phyloP scores from a whole-genome alignment of 2,888 invertebrate species.

The Pristionchus entomophagus region DNA sequence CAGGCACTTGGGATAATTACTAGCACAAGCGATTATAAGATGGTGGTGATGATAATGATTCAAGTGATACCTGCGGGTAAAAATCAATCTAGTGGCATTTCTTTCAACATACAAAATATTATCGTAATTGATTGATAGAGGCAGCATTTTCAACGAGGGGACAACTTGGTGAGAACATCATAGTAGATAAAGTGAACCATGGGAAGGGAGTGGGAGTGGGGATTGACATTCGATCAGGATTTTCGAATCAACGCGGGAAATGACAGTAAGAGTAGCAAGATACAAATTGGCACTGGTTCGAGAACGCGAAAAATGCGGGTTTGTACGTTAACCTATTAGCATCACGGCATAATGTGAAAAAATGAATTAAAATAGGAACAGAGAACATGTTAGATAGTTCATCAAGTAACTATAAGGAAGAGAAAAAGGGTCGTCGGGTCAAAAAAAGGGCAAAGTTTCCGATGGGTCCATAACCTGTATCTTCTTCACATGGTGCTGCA shows the following conservation, averaged over 20 bases:
- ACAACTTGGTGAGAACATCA: background rate
- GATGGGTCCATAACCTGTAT: background rate
- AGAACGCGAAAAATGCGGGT: background rate
- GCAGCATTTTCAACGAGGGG: background rate
- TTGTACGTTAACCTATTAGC: background rate
- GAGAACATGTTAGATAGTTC: background rate
- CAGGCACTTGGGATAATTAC: background rate
- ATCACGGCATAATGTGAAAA: slow-evolving; percentile 10
- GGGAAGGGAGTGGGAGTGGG: background rate
- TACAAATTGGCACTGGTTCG: slow-evolving; percentile 27
- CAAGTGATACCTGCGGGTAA: background rate
- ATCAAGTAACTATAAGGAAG: background rate
- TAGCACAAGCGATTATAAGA: background rate
- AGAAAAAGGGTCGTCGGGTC: background rate
- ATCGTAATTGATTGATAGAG: background rate
- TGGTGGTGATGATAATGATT: background rate
- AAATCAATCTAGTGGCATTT: background rate
- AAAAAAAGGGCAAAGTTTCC: background rate
- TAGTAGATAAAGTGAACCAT: background rate
- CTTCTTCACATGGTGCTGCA: slow-evolving; percentile 59
- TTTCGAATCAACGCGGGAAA: slow-evolving; percentile 14
- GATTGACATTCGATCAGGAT: background rate
- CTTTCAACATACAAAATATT: background rate
- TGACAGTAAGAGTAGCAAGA: background rate
- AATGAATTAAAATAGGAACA: background rate